Conservation (phyloP, 2,113 vertebrate genomes). For the Monopterus albus region DNA sequence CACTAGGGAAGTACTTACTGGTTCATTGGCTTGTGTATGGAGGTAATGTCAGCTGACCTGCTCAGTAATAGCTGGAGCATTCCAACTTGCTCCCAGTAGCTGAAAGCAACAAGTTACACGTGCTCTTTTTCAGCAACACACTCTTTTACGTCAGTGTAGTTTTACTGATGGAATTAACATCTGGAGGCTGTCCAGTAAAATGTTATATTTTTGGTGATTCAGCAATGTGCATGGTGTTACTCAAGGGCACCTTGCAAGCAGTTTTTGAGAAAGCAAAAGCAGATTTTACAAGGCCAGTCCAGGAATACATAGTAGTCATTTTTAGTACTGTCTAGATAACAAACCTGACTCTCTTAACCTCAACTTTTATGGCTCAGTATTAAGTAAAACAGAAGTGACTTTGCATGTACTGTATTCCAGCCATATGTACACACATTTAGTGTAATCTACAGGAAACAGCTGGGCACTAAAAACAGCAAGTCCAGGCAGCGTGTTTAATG, state of each 20-base stretch:
- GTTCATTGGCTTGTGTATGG: constrained; percentile 8
- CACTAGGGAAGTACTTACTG: constrained; percentile 8
- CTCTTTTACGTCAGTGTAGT: constrained; percentile 3
- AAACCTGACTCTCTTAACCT: background rate
- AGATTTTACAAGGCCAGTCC: constrained; percentile 26
- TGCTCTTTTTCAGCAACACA: constrained; percentile 37
- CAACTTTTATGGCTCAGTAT: no score
- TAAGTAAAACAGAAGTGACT: constrained; percentile 7
- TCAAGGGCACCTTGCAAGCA: constrained; percentile 5
- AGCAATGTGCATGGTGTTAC: constrained; percentile 9
- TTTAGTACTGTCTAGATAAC: constrained; percentile 1
- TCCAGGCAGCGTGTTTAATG: constrained; percentile 63
- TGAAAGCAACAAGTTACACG: no score
- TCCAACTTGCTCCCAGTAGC: constrained; percentile 6
- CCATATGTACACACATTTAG: constrained; percentile 8
- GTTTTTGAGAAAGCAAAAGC: background rate
- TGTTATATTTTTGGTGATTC: constrained; percentile 7
- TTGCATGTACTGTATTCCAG: background rate
- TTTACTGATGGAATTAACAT: constrained; percentile 29
- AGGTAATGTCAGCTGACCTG: constrained; percentile 23
- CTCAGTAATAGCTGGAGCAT: constrained; percentile 45
- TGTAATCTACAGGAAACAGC: constrained; percentile 70
- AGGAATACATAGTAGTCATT: background rate
- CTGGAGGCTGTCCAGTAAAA: constrained; percentile 22
- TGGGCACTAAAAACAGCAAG: constrained; percentile 46